Percentiles rank a stretch among this genome's conserved stretches.
These are phyloP conservation scores for Chrysemys picta DNA, from an alignment of 2,113 vertebrate species.

Conservation along the genomic window DNA sequence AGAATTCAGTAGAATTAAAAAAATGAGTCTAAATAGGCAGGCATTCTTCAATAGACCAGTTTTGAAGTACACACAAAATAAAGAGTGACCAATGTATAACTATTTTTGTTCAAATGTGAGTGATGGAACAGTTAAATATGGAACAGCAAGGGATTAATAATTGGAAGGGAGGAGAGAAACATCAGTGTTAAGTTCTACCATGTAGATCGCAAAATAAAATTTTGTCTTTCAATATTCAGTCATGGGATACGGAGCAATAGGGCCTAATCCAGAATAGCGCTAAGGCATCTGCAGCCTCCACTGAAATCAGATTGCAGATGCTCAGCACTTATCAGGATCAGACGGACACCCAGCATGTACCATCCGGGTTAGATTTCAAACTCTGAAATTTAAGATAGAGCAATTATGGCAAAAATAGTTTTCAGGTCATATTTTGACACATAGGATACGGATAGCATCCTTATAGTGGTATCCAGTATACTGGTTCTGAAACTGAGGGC, in stretches of 20 bases:
- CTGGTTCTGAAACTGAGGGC: neutral
- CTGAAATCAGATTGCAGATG: neutral
- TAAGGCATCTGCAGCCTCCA: neutral
- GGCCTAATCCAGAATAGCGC: neutral
- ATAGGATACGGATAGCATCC: slow-evolving; percentile 7
- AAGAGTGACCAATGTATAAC: rapidly evolving
- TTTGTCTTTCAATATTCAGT: neutral
- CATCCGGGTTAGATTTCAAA: neutral
- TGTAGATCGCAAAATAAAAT: rapidly evolving
- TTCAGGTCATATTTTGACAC: neutral
- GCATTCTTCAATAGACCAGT: no score
- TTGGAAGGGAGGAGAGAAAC: neutral
- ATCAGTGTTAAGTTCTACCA: rapidly evolving
- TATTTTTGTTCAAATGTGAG: rapidly evolving
- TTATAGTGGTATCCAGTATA: neutral
- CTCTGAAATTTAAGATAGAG: slow-evolving; percentile 2
- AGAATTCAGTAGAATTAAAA: neutral
- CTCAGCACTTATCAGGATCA: neutral
- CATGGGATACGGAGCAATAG: neutral
- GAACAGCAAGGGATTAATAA: neutral
- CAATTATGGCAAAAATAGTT: neutral
- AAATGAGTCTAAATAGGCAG: no score
- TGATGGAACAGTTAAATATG: neutral
- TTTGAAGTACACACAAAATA: neutral
- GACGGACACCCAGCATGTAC: slow-evolving; percentile 20